Percentiles rank a stretch among this genome's conserved stretches.
Conservation (phyloP, 1,140 invertebrate species). For the Colletes gigas region DNA sequence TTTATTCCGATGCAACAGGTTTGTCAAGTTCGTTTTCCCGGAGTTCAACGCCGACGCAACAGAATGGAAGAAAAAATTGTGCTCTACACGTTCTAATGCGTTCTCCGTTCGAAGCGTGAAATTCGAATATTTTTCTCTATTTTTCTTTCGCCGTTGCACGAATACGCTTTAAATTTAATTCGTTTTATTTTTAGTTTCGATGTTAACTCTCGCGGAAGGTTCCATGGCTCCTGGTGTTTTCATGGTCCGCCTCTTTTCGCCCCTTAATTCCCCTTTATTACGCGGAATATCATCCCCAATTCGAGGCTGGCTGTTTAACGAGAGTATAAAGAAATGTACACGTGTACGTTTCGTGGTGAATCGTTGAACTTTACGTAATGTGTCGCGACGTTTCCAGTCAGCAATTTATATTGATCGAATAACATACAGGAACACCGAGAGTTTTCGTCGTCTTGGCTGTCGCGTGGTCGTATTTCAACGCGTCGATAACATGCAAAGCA, state of each 20-base stretch:
- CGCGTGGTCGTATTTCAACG: background rate
- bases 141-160: no score
- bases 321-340: background rate
- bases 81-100: no score
- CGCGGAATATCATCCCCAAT: background rate
- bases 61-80: background rate
- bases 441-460: constrained; percentile 6
- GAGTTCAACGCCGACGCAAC: no score
- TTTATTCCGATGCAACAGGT: background rate
- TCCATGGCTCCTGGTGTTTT: background rate
- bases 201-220: background rate
- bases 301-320: constrained; percentile 1
- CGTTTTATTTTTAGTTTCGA: background rate
- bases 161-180: background rate
- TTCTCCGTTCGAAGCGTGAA: no score
- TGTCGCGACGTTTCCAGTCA: constrained; percentile 25
- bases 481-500: background rate
- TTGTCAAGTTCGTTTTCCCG: no score
- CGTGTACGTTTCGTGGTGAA: background rate
- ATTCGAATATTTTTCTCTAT: no score
- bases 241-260: no score
- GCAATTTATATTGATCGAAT: constrained; percentile 44
- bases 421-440: constrained; percentile 1
- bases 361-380: constrained; percentile 27
- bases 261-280: background rate